Base-by-base conservation (phyloP, 2,797 vertebrate genomes). In the Myripristis jacobus region DNA sequence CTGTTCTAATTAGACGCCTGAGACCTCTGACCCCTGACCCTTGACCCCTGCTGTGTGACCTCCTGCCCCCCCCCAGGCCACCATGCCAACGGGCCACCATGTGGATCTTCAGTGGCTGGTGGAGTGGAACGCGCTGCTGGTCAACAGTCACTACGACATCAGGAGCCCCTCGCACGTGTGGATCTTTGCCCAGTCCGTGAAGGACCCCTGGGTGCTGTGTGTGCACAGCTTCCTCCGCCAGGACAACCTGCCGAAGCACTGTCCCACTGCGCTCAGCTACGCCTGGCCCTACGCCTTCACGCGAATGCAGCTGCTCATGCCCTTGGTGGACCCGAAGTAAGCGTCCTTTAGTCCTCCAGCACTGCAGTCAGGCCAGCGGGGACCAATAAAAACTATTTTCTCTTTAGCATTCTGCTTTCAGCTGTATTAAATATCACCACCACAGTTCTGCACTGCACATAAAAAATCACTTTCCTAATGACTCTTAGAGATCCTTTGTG, bases 201-300 rank as follows among this genome's bases (percentile, higher is more conserved):
- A 98, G 88, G 97, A 99, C 88, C 97, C 97, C 0, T 99, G 98
- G 98, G 95, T 97, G 80, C 94, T 99, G 61, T 98, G 97, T 73
- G 91, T 98, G 0, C 98, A 98, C 93, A 98, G 97, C 85, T 96
- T 99, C 74, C 96, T 99, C 15, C 94, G 95, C 21, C 97, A 97
- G 77, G 97, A 99, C 85, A 95, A 97, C 85, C 92, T 99, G 47
- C 97, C 96, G 51, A 98, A 97, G 57, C 96, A 97, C 85, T 99
- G 97, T 75, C 95, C 97, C 77, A 96, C 94, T 0, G 98, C 98
- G 2, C 96, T 99, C 71, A 96, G 97, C 92, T 99, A 98, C 0
- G 95, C 97, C 76, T 99, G 98, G 98, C 96, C 97, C 0, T 99
- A 99, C 0, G 97, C 96, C 77, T 99, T 99, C 91, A 97, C 97